Conservation (phyloP, 2,797 vertebrate genomes). For the Semotilus atromaculatus region DNA sequence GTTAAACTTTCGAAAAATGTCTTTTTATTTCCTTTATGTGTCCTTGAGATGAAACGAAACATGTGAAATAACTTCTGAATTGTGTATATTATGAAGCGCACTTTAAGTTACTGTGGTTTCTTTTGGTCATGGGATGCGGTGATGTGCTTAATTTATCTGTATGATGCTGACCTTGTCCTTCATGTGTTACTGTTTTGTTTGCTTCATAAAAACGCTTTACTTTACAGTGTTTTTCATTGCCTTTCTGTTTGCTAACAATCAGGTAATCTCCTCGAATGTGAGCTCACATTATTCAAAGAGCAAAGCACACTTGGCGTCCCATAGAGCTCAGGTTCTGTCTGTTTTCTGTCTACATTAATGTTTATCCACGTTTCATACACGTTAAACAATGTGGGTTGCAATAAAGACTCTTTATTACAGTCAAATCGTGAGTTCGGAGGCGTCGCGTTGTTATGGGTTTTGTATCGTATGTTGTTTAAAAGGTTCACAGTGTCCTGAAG, state of each 20-base stretch:
- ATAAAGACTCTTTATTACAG: slow-evolving; percentile 28
- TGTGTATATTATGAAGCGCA: slow-evolving; percentile 21
- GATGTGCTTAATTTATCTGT: not conserved
- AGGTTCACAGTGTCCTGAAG: not conserved
- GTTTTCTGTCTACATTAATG: not conserved
- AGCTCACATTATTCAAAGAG: not conserved
- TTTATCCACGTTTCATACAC: slow-evolving; percentile 13
- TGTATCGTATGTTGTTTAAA: not conserved
- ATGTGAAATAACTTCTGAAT: not conserved
- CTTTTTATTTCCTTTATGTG: not conserved
- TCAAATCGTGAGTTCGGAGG: not conserved
- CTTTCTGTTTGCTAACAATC: not conserved
- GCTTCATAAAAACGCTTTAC: not conserved
- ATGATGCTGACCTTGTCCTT: not conserved
- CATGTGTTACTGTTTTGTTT: not conserved
- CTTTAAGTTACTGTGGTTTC: slow-evolving; percentile 14
- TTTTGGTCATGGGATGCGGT: not conserved
- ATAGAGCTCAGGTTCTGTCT: no score
- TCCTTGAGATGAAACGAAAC: not conserved
- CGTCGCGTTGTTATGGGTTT: not conserved
- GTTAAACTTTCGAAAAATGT: not conserved
- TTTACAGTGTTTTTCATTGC: not conserved
- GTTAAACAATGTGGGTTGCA: slow-evolving; percentile 23
- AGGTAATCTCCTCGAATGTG: not conserved
- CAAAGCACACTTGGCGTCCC: not conserved